These are phyloP conservation scores for Sebastes alutus DNA, from an alignment of 2,797 vertebrate species.

Conservation along the genomic window DNA sequence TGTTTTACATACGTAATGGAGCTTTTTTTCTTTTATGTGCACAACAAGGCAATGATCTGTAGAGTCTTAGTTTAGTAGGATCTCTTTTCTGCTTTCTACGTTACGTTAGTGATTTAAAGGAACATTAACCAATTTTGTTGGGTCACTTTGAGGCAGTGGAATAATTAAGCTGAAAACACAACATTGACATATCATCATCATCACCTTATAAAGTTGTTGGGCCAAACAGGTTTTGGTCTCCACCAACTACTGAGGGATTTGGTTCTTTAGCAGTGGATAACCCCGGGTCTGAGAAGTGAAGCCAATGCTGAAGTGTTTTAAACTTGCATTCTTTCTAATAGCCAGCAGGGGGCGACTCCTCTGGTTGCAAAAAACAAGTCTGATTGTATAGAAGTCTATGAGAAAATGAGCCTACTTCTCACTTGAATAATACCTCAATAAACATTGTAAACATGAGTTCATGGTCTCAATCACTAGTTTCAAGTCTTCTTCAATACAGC, in stretches of 20 bases:
- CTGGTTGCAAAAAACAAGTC: no score
- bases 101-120: not conserved
- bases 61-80: not conserved
- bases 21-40: not conserved
- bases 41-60: not conserved
- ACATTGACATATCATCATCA: not conserved
- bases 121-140: accelerated
- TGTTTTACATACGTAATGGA: not conserved
- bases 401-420: no score
- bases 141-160: not conserved
- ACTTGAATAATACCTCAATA: no score
- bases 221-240: not conserved
- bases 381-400: no score
- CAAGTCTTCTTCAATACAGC: no score
- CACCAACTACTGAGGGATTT: not conserved
- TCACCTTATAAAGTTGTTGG: not conserved
- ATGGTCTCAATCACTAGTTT: no score
- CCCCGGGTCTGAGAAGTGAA: no score
- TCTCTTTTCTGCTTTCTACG: not conserved
- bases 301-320: no score
- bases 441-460: no score
- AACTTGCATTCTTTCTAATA: no score
- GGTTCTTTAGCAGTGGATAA: not conserved
- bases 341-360: no score
- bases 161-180: not conserved